Evolutionary conservation across 2,113 vertebrate genomes (phyloP), one percentile per base, ranked within the genome.

Genomic region (Capreolus pygargus): DNA sequence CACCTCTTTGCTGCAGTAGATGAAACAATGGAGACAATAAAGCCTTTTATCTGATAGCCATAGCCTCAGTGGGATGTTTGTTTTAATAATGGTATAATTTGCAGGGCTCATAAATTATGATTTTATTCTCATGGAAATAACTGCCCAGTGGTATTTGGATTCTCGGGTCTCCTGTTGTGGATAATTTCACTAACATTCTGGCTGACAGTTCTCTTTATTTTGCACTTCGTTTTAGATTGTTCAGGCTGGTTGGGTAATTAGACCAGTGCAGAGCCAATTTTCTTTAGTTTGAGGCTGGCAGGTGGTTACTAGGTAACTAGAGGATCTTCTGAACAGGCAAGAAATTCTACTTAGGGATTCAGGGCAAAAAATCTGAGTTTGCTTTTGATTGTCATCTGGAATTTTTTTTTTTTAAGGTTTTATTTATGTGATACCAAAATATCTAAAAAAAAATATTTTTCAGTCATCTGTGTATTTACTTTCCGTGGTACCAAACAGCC

Each of bases 81-180:
- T 97, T 97, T 97, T 98, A 98, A 97, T 98, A 98, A 97, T n/a
- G 78, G 92, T 97, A 81, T 97, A 78, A 98, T 98, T 98, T 95
- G 84, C 94, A 94, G 97, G 97, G 82, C 90, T 98, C 89, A 95
- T 97, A 74, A 74, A 97, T 95, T 95, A 94, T 96, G 97, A 97
- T 98, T 98, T 98, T 97, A 97, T 98, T 98, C 98, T 98, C 84
- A 25, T 93, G 91, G 97, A 98, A 98, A 97, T 98, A 97, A 97
- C 27, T 82, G 58, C 60, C 43, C 6, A 0, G 94, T 98, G 95
- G 64, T 95, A 97, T 98, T 98, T 98, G 97, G 96, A 95, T 96
- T 97, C 93, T 97, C 83, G 97, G 93, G 64, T 95, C 95, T 98
- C 96, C 95, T 98, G 88, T 97, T 96, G 98, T 12, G 96, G 93